Conservation (phyloP, 2,888 invertebrate species). For the Notodonta ziczac region DNA sequence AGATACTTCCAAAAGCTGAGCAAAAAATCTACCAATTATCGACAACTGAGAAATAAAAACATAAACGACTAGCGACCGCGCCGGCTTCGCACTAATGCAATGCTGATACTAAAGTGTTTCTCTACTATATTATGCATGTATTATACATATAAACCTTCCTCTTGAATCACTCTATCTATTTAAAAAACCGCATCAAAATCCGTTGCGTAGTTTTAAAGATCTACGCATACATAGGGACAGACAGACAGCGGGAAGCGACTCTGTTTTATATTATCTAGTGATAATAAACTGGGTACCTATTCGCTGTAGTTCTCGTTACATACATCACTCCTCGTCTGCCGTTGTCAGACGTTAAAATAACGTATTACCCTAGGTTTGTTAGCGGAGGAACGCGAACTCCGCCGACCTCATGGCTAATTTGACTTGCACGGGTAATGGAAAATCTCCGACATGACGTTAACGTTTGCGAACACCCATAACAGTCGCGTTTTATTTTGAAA, state of each 20-base stretch:
- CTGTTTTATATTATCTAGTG: no score
- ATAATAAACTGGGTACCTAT: neutral
- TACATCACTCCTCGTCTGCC: slow-evolving; percentile 37
- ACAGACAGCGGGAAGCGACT: no score
- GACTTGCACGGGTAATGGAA: slow-evolving; percentile 57
- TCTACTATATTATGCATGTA: no score
- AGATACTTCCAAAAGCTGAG: neutral
- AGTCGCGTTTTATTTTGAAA: slow-evolving; percentile 44
- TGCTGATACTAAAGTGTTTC: no score
- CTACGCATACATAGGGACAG: no score
- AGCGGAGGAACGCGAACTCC: slow-evolving; percentile 52
- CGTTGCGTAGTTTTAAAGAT: no score
- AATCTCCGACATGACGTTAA: slow-evolving; percentile 52
- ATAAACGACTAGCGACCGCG: no score
- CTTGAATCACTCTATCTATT: no score
- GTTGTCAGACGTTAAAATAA: slow-evolving; percentile 31
- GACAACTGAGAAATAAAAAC: neutral
- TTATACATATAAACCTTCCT: no score
- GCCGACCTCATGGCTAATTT: slow-evolving; percentile 56
- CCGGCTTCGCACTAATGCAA: no score
- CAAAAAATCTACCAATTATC: neutral
- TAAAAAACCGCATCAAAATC: no score
- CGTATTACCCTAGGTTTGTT: slow-evolving; percentile 58
- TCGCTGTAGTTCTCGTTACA: slow-evolving; percentile 24
- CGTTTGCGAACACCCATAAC: slow-evolving; percentile 48